phyloP scores from a whole-genome alignment of 2,113 vertebrate genomes.

The Zootoca vivipara region DNA sequence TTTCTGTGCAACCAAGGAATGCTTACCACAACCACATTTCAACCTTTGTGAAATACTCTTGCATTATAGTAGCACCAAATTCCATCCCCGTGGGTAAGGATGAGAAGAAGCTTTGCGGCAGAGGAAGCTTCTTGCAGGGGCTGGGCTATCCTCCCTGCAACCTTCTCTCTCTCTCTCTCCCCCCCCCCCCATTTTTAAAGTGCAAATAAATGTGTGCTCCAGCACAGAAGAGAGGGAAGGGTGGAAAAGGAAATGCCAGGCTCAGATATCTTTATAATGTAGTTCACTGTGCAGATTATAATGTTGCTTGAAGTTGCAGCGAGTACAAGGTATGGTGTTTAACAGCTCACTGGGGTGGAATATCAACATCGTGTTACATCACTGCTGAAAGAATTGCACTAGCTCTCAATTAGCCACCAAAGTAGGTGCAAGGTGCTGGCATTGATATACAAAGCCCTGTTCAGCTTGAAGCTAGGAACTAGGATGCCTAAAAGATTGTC shows the following conservation, averaged over 20 bases:
- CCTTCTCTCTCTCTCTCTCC: too few species aligned
- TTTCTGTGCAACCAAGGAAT: neutral
- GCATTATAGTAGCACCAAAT: too few species aligned
- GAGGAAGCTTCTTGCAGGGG: neutral
- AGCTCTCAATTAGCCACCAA: too few species aligned
- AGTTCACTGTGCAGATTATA: neutral
- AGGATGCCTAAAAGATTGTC: too few species aligned
- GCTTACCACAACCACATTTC: neutral
- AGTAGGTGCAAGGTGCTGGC: too few species aligned
- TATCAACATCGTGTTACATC: neutral
- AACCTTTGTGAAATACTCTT: neutral
- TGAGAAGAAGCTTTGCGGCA: neutral
- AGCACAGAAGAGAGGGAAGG: neutral
- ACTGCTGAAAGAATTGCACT: too few species aligned
- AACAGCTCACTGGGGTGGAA: too few species aligned
- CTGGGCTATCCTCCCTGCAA: neutral
- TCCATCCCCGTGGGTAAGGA: too few species aligned
- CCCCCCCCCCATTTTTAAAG: neutral
- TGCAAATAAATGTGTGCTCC: neutral
- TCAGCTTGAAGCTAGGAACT: too few species aligned
- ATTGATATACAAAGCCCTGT: too few species aligned
- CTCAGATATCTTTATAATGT: neutral
- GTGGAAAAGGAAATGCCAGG: neutral
- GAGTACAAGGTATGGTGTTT: too few species aligned
- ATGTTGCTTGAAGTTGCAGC: neutral